Evolutionary conservation across 2,797 vertebrate species (phyloP).

Genomic region (Echeneis naucrates): DNA sequence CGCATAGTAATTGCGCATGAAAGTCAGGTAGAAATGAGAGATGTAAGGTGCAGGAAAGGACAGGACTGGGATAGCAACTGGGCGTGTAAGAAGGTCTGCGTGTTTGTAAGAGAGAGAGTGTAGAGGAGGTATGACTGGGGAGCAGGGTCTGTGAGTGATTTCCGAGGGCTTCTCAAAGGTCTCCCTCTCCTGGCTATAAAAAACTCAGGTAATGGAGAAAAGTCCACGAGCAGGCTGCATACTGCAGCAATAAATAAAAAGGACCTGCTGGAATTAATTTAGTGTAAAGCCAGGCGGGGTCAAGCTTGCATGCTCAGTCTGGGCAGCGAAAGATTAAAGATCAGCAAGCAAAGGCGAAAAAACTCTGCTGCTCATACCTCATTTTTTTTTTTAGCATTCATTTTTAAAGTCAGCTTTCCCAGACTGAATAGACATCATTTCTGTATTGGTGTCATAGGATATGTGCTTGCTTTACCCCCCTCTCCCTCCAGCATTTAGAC

Average conservation of each 20-base stretch:
- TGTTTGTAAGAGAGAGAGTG: constrained; percentile 35
- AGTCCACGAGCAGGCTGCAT: constrained; percentile 72
- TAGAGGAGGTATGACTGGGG: constrained; percentile 49
- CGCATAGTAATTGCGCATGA: constrained; percentile 38
- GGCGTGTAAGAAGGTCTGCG: constrained; percentile 27
- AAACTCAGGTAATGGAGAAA: constrained; percentile 77
- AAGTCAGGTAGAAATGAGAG: constrained; percentile 43
- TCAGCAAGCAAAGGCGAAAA: constrained; percentile 73
- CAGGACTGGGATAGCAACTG: background rate
- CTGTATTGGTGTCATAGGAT: constrained; percentile 61
- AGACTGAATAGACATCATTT: constrained; percentile 51
- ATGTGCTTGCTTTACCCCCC: constrained; percentile 30
- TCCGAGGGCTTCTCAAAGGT: constrained; percentile 77
- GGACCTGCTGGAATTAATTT: constrained; percentile 81
- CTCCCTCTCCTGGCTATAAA: constrained; percentile 73
- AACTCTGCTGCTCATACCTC: constrained; percentile 67
- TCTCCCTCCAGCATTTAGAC: constrained; percentile 39
- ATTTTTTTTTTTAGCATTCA: constrained; percentile 59
- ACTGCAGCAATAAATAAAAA: constrained; percentile 81
- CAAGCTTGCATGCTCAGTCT: constrained; percentile 74
- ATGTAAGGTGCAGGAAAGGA: constrained; percentile 31
- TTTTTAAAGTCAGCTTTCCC: constrained; percentile 53
- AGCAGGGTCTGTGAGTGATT: constrained; percentile 74
- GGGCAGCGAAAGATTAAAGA: constrained; percentile 82
- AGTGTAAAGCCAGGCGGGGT: constrained; percentile 79